A percentile compares a stretch with the other conserved stretches of the same genome.
phyloP scores from a whole-genome alignment of 2,113 vertebrate genomes.

The Festucalex cinctus region DNA sequence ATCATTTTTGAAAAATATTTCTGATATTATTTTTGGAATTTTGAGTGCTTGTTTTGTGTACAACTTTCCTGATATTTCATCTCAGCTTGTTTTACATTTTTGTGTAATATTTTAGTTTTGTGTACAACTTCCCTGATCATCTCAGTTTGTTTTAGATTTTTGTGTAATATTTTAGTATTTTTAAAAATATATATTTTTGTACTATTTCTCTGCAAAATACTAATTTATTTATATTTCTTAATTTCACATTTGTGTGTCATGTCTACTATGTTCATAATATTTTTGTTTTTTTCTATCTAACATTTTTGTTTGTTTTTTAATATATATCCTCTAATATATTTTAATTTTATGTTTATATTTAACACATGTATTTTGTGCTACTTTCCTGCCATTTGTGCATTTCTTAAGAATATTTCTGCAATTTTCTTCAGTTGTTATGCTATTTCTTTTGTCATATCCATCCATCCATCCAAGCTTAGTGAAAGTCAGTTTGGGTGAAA shows the following conservation, averaged over 20 bases:
- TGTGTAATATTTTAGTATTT: not conserved
- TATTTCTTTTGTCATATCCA: not conserved
- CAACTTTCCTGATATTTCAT: not conserved
- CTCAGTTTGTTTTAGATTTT: not conserved
- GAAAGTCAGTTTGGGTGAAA: not conserved
- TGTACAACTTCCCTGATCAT: not conserved
- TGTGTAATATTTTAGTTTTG: not conserved
- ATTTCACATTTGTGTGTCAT: too few species aligned
- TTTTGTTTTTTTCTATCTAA: not conserved
- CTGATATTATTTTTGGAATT: too few species aligned
- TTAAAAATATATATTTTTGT: not conserved
- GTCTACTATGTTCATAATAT: not conserved
- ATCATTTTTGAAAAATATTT: not conserved
- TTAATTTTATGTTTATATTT: not conserved
- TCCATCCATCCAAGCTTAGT: too few species aligned
- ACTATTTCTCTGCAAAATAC: not conserved
- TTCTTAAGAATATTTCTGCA: too few species aligned
- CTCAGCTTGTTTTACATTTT: not conserved
- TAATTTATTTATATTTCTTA: too few species aligned
- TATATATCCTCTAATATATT: too few species aligned
- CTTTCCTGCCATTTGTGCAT: too few species aligned
- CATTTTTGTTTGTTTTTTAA: not conserved
- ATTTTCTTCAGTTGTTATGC: not conserved
- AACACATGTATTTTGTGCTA: too few species aligned
- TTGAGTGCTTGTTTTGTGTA: too few species aligned